Conservation (phyloP, 2,888 invertebrate species). For the Thecocarcelia acutangulata region DNA sequence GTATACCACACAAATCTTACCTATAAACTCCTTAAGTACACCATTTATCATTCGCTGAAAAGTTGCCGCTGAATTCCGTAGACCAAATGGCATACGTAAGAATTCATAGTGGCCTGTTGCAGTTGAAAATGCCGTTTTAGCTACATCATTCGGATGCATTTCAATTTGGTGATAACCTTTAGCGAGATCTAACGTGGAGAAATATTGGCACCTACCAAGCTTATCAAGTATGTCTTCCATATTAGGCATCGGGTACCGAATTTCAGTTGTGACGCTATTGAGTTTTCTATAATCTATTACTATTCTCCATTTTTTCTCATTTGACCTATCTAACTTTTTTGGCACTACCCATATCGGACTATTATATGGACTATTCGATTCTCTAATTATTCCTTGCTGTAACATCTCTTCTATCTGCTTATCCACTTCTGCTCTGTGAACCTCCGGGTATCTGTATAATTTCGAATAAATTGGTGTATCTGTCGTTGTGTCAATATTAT, state of each 20-base stretch:
- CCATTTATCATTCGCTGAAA: background rate
- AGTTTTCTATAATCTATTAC: conserved; percentile 1
- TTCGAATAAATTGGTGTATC: background rate
- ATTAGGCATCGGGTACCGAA: conserved; percentile 2
- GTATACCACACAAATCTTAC: conserved; percentile 32
- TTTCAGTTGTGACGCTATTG: background rate
- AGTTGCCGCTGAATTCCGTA: conserved; percentile 25
- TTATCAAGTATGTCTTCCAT: background rate
- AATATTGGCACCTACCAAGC: conserved; percentile 20
- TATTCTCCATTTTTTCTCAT: background rate
- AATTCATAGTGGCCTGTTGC: conserved; percentile 42
- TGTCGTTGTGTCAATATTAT: conserved; percentile 1
- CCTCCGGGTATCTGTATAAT: background rate
- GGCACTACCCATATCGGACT: conserved; percentile 5
- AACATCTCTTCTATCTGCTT: conserved; percentile 9
- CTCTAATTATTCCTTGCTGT: conserved; percentile 5
- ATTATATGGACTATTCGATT: conserved; percentile 4
- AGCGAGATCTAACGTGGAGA: conserved; percentile 11
- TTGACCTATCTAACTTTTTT: background rate
- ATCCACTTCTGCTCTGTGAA: conserved; percentile 14
- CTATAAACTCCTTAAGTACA: conserved; percentile 16
- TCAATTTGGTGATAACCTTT: conserved; percentile 27
- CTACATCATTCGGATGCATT: conserved; percentile 3
- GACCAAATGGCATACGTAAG: conserved; percentile 9
- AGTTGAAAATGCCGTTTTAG: conserved; percentile 43